phyloP scores from a whole-genome alignment of 2,797 vertebrate genomes.

The Esox masquinongy region DNA sequence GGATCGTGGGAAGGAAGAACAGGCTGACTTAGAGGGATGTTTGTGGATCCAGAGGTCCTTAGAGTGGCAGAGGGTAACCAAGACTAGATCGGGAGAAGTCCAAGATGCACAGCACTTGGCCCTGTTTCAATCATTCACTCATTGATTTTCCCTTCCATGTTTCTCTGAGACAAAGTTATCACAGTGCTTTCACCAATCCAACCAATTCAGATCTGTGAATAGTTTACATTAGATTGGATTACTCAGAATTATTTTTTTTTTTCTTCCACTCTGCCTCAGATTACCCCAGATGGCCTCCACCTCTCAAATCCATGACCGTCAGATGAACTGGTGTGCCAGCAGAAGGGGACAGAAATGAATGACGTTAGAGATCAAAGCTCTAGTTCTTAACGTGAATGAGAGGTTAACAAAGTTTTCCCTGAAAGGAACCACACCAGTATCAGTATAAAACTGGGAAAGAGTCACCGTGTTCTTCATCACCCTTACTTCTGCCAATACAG shows the following conservation, averaged over 20 bases:
- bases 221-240: no score
- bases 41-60: not conserved
- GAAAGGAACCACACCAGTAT: not conserved
- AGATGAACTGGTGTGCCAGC: constrained; percentile 39
- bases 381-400: not conserved
- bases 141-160: not conserved
- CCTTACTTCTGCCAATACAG: not conserved
- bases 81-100: not conserved
- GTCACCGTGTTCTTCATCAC: not conserved
- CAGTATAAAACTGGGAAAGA: not conserved
- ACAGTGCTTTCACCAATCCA: not conserved
- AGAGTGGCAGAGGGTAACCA: not conserved
- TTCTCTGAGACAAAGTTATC: not conserved
- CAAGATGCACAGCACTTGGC: not conserved
- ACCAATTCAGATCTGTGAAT: not conserved
- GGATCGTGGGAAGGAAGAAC: constrained; percentile 17
- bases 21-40: not conserved
- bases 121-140: not conserved
- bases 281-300: constrained; percentile 12
- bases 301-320: constrained; percentile 3
- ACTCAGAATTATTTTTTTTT: no score
- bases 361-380: not conserved
- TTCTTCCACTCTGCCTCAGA: constrained; percentile 7
- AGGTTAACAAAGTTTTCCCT: not conserved
- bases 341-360: constrained; percentile 32